Evolutionary conservation across 1,140 invertebrate species (phyloP), one percentile per base, ranked within the genome.

Genomic region (Bombus haemorrhoidalis): DNA sequence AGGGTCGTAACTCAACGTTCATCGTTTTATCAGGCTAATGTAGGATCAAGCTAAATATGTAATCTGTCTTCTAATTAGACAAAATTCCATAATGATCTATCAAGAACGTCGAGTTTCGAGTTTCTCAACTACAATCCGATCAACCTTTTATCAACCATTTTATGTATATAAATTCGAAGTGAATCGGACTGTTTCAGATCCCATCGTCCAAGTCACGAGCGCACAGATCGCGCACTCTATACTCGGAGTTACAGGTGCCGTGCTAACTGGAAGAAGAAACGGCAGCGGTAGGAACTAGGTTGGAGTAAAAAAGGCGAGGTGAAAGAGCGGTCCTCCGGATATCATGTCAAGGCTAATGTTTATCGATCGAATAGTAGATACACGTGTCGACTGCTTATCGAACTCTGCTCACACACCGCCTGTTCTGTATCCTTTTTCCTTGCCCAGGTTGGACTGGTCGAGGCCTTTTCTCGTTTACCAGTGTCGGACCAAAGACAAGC

Each of bases 331-430:
- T 85, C 83, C 66, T 75, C 82, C 78, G 78, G 88, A 90, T 92
- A 93, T 88, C 85, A 89, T 93, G 92, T 92, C 92, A 93, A 94
- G 93, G 92, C 91, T 92, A 91, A 93, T 93, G 92, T 91, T 89
- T 93, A 93, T 92, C 90, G 92, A 93, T 93, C 89, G 90, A 85
- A 75, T 91, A 91, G 90, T 93, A 92, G 66, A 75, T 78, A 73
- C 68, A 91, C 86, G 91, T 87, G 92, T 90, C 87, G 64, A 86
- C 87, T 76, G 87, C 89, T 93, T 93, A 93, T 93, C 90, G 90
- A 53, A 93, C 91, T 91, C 87, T 69, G 83, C 81, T 80, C 74
- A 71, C 37, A 68, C 80, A 57, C 82, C 86, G 83, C 77, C 83
- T 83, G 68, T 74, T 80, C 83, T 75, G 68, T 86, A 81, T 90